Evolutionary conservation across 2,888 invertebrate species (phyloP).

Genomic region (Cheilosia impressa): DNA sequence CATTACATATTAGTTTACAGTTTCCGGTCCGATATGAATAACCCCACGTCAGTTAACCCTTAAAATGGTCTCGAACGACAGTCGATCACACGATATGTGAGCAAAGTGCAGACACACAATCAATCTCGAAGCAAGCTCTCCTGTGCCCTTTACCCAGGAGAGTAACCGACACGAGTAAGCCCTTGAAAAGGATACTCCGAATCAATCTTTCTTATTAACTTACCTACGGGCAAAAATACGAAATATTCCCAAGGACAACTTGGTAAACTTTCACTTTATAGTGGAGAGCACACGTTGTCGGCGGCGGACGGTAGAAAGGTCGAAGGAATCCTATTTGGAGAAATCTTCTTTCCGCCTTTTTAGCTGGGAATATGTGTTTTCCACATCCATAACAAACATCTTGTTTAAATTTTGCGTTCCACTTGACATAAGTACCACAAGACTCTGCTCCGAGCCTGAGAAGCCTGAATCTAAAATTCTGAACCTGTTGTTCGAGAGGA

Average conservation of each 20-base stretch:
- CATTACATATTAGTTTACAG: slow-evolving; percentile 46
- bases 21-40: slow-evolving; percentile 21
- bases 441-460: not conserved
- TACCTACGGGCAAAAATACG: slow-evolving; percentile 15
- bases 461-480: slow-evolving; percentile 21
- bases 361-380: slow-evolving; percentile 56
- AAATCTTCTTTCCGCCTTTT: slow-evolving; percentile 47
- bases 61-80: slow-evolving; percentile 4
- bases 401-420: slow-evolving; percentile 61
- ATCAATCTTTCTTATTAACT: slow-evolving; percentile 54
- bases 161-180: slow-evolving; percentile 1
- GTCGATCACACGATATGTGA: not conserved
- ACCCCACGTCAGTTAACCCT: slow-evolving; percentile 17
- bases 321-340: slow-evolving; percentile 17
- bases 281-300: not conserved
- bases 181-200: slow-evolving; percentile 40
- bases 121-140: slow-evolving; percentile 1
- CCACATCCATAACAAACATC: slow-evolving; percentile 61
- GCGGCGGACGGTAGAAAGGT: not conserved
- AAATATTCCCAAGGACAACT: slow-evolving; percentile 17
- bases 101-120: slow-evolving; percentile 39
- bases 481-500: slow-evolving; percentile 11
- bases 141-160: not conserved
- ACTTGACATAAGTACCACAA: slow-evolving; percentile 48
- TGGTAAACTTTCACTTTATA: slow-evolving; percentile 52